Evolutionary conservation across 2,888 invertebrate genomes (phyloP).

Genomic region (Scotopteryx bipunctaria): DNA sequence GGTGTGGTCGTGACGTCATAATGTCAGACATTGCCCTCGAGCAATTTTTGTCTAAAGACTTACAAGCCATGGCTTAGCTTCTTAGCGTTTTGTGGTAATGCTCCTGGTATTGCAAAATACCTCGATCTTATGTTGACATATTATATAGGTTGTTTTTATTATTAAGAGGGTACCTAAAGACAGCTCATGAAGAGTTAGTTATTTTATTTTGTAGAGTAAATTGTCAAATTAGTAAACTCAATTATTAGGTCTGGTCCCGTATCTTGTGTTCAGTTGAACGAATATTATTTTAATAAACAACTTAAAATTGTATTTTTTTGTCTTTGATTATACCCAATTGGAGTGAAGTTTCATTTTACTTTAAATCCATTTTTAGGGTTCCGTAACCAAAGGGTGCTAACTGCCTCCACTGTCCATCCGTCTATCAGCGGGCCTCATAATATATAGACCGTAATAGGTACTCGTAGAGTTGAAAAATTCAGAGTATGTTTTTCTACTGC

Average conservation of each 20-base stretch:
- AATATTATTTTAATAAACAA: conserved; percentile 84
- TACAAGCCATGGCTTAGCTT: neutral
- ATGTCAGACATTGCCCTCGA: no score
- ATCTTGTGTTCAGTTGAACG: conserved; percentile 82
- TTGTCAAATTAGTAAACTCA: conserved; percentile 79
- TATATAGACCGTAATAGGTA: no score
- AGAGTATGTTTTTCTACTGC: no score
- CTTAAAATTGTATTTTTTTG: conserved; percentile 67
- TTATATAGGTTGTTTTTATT: conserved; percentile 83
- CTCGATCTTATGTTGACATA: conserved; percentile 74
- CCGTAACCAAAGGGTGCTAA: no score
- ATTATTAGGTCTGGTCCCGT: conserved; percentile 78
- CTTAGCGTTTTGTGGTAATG: conserved; percentile 13
- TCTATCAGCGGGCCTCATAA: no score
- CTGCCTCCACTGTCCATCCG: no score
- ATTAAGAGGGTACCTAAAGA: conserved; percentile 75
- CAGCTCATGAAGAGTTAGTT: conserved; percentile 56
- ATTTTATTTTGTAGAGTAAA: conserved; percentile 67
- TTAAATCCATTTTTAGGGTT: neutral
- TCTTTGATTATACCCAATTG: conserved; percentile 50
- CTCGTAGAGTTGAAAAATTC: no score
- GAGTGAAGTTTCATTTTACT: neutral
- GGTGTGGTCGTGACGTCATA: no score
- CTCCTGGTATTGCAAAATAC: conserved; percentile 48
- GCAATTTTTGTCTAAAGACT: neutral